phyloP scores from a whole-genome alignment of 37 sponge, comb jelly and placozoan species.

The Cliona cf. orientalis region DNA sequence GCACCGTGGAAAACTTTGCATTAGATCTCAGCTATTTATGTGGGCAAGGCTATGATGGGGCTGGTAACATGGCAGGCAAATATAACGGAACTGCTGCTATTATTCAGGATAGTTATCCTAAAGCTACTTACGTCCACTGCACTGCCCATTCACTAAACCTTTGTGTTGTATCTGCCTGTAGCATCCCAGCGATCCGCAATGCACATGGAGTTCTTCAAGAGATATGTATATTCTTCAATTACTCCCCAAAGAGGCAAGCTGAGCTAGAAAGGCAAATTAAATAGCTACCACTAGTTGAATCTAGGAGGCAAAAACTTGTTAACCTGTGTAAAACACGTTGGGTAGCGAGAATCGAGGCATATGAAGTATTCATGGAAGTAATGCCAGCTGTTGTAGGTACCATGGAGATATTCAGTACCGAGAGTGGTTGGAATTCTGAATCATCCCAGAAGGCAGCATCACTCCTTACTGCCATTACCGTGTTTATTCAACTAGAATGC shows the following conservation, averaged over 20 bases:
- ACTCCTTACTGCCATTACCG: no score
- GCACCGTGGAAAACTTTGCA: not conserved
- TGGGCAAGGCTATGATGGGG: conserved; percentile 49
- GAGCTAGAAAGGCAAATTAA: not conserved
- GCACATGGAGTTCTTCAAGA: conserved; percentile 26
- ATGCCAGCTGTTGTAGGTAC: no score
- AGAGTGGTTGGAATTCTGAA: no score
- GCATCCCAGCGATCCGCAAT: conserved; percentile 11
- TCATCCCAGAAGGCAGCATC: no score
- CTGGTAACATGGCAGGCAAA: conserved; percentile 46
- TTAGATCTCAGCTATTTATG: conserved; percentile 13
- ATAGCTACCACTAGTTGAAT: not conserved
- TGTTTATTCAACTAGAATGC: no score
- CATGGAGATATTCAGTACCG: no score
- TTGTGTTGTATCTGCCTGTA: conserved; percentile 6
- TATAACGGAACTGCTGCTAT: conserved; percentile 27
- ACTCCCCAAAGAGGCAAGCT: conserved; percentile 49
- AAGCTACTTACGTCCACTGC: conserved; percentile 29
- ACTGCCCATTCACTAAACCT: conserved; percentile 35
- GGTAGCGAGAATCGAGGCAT: conserved; percentile 15
- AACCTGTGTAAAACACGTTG: conserved; percentile 11
- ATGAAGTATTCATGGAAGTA: no score
- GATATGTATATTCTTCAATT: conserved; percentile 48
- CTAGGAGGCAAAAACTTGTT: conserved; percentile 1
- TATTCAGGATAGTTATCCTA: conserved; percentile 17